phyloP scores from a whole-genome alignment of 2,888 invertebrate species.

The Hypena proboscidalis region DNA sequence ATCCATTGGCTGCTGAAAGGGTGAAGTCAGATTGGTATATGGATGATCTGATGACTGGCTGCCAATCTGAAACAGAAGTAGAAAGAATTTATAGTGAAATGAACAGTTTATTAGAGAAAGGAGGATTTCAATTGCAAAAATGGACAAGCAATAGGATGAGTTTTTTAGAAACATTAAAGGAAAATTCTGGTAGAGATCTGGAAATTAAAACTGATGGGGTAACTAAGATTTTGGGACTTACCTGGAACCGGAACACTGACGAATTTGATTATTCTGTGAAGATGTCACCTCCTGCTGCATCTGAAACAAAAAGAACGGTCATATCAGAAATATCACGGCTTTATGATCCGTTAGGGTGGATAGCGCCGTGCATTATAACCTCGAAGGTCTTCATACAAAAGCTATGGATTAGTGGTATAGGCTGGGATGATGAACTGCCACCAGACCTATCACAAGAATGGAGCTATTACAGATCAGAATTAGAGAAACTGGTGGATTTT shows the following conservation, averaged over 20 bases:
- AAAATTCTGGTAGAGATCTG: neutral
- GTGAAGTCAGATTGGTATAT: too few species aligned
- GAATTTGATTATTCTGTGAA: slow-evolving; percentile 5
- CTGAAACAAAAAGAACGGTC: neutral
- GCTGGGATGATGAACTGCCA: slow-evolving; percentile 37
- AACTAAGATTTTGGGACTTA: slow-evolving; percentile 43
- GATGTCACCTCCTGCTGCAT: slow-evolving; percentile 5
- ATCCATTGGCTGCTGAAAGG: too few species aligned
- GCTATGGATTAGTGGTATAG: slow-evolving; percentile 8
- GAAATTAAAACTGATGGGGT: slow-evolving; percentile 18
- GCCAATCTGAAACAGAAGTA: too few species aligned
- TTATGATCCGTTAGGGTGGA: too few species aligned
- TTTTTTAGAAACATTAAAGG: neutral
- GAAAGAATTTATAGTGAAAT: too few species aligned
- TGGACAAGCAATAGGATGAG: neutral
- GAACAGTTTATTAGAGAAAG: neutral
- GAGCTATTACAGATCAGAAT: slow-evolving; percentile 20
- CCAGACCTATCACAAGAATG: slow-evolving; percentile 28
- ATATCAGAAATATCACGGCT: too few species aligned
- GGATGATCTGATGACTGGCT: too few species aligned
- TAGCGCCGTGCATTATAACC: slow-evolving; percentile 31
- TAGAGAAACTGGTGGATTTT: neutral
- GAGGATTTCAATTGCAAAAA: neutral
- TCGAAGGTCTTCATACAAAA: slow-evolving; percentile 38
- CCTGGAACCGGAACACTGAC: slow-evolving; percentile 33